phyloP scores from a whole-genome alignment of 2,797 vertebrate species.

The Chaenodraco wilsoni region DNA sequence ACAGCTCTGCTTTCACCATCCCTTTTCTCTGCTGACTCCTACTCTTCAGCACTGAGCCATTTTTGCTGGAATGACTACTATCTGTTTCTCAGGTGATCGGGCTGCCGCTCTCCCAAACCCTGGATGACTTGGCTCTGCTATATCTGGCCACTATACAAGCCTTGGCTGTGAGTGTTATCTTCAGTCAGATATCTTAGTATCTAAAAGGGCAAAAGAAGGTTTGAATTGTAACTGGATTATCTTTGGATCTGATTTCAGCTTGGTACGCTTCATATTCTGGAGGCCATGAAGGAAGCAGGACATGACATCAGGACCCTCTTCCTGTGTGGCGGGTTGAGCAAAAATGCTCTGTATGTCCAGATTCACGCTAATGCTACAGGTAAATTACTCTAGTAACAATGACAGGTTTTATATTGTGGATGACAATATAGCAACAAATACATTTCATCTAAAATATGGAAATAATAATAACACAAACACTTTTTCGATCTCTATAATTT shows the following conservation, averaged over 20 bases:
- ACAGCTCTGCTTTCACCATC: background rate
- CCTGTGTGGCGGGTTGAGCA: conserved; percentile 95
- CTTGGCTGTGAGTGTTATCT: conserved; percentile 88
- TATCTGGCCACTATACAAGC: conserved; percentile 94
- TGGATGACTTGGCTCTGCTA: conserved; percentile 93
- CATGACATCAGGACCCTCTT: conserved; percentile 90
- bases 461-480: background rate
- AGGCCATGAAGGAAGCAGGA: conserved; percentile 89
- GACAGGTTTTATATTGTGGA: background rate
- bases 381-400: conserved; percentile 48
- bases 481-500: no score
- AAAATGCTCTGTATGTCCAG: conserved; percentile 93
- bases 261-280: conserved; percentile 92
- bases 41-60: background rate
- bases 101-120: conserved; percentile 87
- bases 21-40: background rate
- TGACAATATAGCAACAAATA: background rate
- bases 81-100: conserved; percentile 87
- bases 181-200: background rate
- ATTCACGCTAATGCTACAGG: conserved; percentile 92
- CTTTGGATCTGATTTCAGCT: conserved; percentile 80
- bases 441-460: background rate
- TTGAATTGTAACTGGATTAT: conserved; percentile 14
- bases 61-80: background rate
- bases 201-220: background rate